Evolutionary conservation across 2,888 invertebrate genomes (phyloP).

Genomic region (Leptinotarsa peninsularis): DNA sequence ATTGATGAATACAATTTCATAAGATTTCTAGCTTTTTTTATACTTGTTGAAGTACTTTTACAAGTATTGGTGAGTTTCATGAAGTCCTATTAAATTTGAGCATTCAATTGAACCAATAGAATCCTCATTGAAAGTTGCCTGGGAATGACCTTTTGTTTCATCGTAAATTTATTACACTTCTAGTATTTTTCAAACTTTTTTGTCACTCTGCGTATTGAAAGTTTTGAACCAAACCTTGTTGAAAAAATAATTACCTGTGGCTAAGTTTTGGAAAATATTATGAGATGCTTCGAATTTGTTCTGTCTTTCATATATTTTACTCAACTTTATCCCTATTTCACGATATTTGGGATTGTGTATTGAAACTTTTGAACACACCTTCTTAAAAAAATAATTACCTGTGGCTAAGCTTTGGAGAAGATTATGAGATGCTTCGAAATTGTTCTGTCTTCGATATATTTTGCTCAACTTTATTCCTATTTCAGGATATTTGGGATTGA

Average conservation of each 20-base stretch:
- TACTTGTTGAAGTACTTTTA: too few relatives aligned
- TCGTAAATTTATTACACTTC: too few relatives aligned
- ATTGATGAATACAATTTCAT: too few relatives aligned
- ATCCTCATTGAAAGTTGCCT: too few relatives aligned
- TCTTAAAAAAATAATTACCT: slow-evolving; percentile 44
- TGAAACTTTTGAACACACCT: slow-evolving; percentile 53
- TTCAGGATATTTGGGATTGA: slow-evolving; percentile 76
- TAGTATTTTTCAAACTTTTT: too few relatives aligned
- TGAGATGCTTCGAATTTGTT: slow-evolving; percentile 77
- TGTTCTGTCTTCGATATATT: slow-evolving; percentile 76
- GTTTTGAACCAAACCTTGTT: slow-evolving; percentile 53
- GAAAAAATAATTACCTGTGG: slow-evolving; percentile 54
- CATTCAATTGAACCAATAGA: too few relatives aligned
- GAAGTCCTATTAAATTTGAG: too few relatives aligned
- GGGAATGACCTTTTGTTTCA: too few relatives aligned
- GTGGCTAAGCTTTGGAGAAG: slow-evolving; percentile 70
- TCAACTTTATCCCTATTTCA: slow-evolving; percentile 79
- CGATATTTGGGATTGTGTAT: slow-evolving; percentile 71
- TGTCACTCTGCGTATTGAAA: too few relatives aligned
- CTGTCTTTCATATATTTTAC: slow-evolving; percentile 78
- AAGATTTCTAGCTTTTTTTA: too few relatives aligned
- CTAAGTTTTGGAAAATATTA: slow-evolving; percentile 71
- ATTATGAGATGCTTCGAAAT: slow-evolving; percentile 75
- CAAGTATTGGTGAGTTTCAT: too few relatives aligned
- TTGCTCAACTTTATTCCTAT: slow-evolving; percentile 82